Base-by-base conservation (phyloP, 1,140 invertebrate species). In the Drosophila cardini region DNA sequence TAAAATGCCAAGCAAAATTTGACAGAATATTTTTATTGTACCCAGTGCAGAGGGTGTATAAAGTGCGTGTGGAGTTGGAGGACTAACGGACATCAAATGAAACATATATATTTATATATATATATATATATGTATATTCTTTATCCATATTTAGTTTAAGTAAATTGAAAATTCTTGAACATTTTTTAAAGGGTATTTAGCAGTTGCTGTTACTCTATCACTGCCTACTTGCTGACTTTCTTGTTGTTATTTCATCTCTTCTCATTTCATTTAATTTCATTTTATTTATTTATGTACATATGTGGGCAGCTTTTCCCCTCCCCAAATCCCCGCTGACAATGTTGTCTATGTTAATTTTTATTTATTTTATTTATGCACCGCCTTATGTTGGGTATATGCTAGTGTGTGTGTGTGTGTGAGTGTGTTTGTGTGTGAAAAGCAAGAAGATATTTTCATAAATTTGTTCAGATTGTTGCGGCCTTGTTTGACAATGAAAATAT, bases 321-420 rank as follows among this genome's bases (percentile, higher is more conserved):
- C 21, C 10, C 8, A 26, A 26, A 26, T 26, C 9, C 21, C 32
- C 18, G 18, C 15, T 38, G 30, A 75, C 81, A 74, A 43, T 71
- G 75, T 83, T 83, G 76, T 80, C 80, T 80, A 84, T 83, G 80
- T 80, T 83, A 84, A 83, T 84, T 83, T 83, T 64, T 84, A 84
- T 83, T 83, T 83, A 83, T 83, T 78, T 83, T 83, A 80, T 84
- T 83, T 83, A 84, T 83, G 76, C 64, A 70, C 62, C 62, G 78
- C 57, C 73, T 63, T 56, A 45, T 52, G 40, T 62, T 50, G 38
- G 56, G 21, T 21, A 11, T 63, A 16, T 45, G 9, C 45, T 16
- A 10, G 32, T 40, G 30, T 26, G 36, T 11, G 38, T 45, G 48
- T 57, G 30, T 16, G 16, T 63, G 21, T 45, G 8, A 32, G 4